Conservation (phyloP, 2,888 invertebrate genomes). For the Entomobrya multifasciata region DNA sequence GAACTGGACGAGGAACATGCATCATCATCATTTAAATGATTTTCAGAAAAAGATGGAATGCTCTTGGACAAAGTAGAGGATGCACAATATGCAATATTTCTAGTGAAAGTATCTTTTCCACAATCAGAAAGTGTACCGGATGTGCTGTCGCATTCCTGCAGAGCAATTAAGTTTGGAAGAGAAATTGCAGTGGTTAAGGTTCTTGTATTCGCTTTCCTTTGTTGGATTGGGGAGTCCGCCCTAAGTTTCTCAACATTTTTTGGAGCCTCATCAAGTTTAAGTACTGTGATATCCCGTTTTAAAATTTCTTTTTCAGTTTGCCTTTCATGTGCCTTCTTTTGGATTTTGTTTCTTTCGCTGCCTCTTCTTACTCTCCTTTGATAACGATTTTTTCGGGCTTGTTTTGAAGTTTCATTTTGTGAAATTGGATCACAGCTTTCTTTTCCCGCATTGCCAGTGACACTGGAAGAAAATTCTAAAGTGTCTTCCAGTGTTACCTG, state of each 20-base stretch:
- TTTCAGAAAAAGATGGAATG: neutral
- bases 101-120: conserved; percentile 34
- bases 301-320: conserved; percentile 20
- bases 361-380: neutral
- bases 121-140: neutral
- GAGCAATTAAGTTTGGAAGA: conserved; percentile 14
- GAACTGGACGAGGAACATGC: conserved; percentile 36
- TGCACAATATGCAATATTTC: conserved; percentile 14
- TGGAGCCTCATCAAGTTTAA: too few relatives aligned
- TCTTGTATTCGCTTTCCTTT: neutral
- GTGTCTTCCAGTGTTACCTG: neutral
- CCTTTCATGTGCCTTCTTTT: neutral
- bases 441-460: neutral
- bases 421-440: neutral
- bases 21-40: conserved; percentile 23
- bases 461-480: neutral
- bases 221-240: conserved; percentile 9
- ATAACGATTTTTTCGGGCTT: neutral
- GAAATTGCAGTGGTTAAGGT: neutral
- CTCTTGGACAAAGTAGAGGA: conserved; percentile 49
- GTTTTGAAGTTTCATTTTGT: neutral
- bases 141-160: neutral
- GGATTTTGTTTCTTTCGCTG: conserved; percentile 4
- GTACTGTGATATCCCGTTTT: neutral
- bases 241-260: neutral